These are phyloP conservation scores for Myiozetetes cayanensis DNA, from an alignment of 2,113 vertebrate genomes.

Conservation along the genomic window DNA sequence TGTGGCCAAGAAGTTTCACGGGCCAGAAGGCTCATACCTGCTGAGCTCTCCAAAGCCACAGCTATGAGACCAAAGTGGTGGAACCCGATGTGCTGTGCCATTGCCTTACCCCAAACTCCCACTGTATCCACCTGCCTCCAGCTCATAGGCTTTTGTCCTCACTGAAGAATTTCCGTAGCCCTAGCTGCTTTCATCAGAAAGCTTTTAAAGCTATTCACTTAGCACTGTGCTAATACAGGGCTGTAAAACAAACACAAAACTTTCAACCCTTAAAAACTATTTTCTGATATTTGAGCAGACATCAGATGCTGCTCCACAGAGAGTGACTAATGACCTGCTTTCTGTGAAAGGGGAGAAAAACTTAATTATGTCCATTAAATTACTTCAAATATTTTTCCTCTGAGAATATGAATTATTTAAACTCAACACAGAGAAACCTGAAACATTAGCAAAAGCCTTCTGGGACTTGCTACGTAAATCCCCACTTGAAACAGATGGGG, in stretches of 20 bases:
- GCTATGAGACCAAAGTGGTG: fast-evolving
- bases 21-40: not conserved
- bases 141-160: not conserved
- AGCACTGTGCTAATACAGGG: not conserved
- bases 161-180: not conserved
- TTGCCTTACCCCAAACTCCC: not conserved
- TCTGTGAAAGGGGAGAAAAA: not conserved
- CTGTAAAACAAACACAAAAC: not conserved
- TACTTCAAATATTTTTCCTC: slow-evolving; percentile 69
- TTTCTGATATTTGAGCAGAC: slow-evolving; percentile 42
- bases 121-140: not conserved
- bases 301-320: not conserved
- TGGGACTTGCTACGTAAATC: slow-evolving; percentile 64
- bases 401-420: slow-evolving; percentile 80
- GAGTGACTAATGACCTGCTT: slow-evolving; percentile 53
- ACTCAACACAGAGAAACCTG: slow-evolving; percentile 71
- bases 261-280: not conserved
- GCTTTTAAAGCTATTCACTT: not conserved
- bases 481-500: slow-evolving; percentile 69
- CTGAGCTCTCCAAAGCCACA: not conserved
- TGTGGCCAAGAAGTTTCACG: fast-evolving
- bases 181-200: not conserved
- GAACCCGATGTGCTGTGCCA: not conserved
- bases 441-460: slow-evolving; percentile 61
- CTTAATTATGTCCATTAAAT: slow-evolving; percentile 67